These are phyloP conservation scores for Globia sparganii DNA, from an alignment of 2,888 invertebrate species.

Conservation along the genomic window DNA sequence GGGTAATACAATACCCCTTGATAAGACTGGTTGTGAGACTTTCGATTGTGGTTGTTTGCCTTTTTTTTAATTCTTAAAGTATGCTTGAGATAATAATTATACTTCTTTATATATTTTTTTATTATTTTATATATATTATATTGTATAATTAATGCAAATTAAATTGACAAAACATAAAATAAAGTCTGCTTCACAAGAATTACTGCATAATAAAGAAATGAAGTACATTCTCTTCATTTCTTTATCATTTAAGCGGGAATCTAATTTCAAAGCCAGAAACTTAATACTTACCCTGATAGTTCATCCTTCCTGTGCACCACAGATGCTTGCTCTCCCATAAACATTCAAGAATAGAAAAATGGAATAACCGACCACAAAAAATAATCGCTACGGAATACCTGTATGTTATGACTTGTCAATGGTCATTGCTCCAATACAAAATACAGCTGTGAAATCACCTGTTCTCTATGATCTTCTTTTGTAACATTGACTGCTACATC, in stretches of 20 bases:
- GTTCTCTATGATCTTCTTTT: background rate
- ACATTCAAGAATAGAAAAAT: background rate
- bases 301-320: background rate
- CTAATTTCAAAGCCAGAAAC: background rate
- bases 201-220: background rate
- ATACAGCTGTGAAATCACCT: background rate
- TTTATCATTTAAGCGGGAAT: background rate
- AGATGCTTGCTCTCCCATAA: background rate
- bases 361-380: background rate
- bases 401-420: background rate
- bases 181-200: background rate
- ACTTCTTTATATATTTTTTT: too few relatives aligned
- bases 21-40: too few relatives aligned
- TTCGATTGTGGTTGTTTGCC: too few relatives aligned
- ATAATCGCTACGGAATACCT: background rate
- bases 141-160: slow-evolving; percentile 2
- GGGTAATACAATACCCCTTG: too few relatives aligned
- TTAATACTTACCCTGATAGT: background rate
- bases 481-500: background rate
- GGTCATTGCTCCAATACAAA: background rate
- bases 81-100: background rate
- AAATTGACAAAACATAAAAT: slow-evolving; percentile 11
- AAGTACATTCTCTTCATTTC: too few relatives aligned
- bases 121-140: too few relatives aligned
- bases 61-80: background rate